Evolutionary conservation across 2,797 vertebrate genomes (phyloP), one percentile per base, ranked within the genome.

Genomic region (Mormyrops attenuatus): DNA sequence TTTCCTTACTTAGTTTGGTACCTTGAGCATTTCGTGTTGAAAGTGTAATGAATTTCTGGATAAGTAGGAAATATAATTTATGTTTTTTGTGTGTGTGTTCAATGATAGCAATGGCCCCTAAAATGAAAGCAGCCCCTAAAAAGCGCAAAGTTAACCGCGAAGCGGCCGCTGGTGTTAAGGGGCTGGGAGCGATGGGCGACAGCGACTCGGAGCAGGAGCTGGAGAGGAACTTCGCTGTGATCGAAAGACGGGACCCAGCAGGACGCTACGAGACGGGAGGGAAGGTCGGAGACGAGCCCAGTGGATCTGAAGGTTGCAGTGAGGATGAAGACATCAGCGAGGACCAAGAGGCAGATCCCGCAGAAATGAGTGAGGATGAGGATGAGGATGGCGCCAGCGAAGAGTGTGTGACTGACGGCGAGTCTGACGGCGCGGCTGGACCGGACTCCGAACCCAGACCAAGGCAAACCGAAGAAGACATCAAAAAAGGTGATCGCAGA

Each of bases 181-280:
- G 44, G 20, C 53, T 44, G 11, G 8, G 57, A 5, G 30, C 13
- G 4, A n/a, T 91, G 90, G 91, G 92, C 0, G 93, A 93, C 0
- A 94, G 93, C 17, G 94, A 93, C 84, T 93, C 94, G 0, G 94
- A 93, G 0, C 88, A 89, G 20, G 92, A 93, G 55, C 90, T 93
- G 90, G 95, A 95, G 89, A 93, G 80, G 82, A 95, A 95, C 92
- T 94, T 93, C 17, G 57, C 86, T 1, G 90, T 95, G 88, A 41
- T 95, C 53, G 89, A 88, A 63, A 92, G 85, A 92, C 80, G n/a
- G 44, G 6, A 1, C 6, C 85, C n/a, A 57, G 13, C 0, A 5
- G 8, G 47, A 89, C 57, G 22, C 60, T 17, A 26, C 7, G 89
- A 89, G 3, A 30, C n/a, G 17, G 47, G 38, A 5, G 85, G 82